Evolutionary conservation across 2,888 invertebrate species (phyloP).

Genomic region (Cybosia mesomella): DNA sequence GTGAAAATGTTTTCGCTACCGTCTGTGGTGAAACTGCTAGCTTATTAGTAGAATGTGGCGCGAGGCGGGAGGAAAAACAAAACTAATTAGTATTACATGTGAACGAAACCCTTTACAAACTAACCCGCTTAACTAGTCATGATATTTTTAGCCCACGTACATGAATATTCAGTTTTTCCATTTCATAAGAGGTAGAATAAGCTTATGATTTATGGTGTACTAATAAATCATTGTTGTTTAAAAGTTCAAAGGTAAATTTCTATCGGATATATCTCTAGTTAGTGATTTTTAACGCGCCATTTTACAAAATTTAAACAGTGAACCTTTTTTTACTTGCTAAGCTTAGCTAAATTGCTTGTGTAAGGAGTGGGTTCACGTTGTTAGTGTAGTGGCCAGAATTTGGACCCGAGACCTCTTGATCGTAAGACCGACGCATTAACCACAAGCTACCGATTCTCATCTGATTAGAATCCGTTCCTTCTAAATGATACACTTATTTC

Average conservation of each 20-base stretch:
- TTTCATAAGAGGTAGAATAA: neutral
- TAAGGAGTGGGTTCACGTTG: too few relatives aligned
- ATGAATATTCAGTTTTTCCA: neutral
- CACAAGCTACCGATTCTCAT: too few relatives aligned
- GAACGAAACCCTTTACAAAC: neutral
- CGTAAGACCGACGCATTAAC: too few relatives aligned
- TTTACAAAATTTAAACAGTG: too few relatives aligned
- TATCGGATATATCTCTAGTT: too few relatives aligned
- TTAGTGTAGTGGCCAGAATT: too few relatives aligned
- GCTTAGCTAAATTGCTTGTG: too few relatives aligned
- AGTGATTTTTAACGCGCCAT: too few relatives aligned
- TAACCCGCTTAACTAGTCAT: neutral
- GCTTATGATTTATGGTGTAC: neutral
- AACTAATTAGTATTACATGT: constrained; percentile 36
- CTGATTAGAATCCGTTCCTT: neutral
- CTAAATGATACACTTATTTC: neutral
- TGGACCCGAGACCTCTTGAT: too few relatives aligned
- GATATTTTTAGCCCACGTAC: neutral
- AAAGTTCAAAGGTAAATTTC: too few relatives aligned
- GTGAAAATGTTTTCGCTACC: neutral
- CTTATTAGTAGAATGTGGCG: constrained; percentile 31
- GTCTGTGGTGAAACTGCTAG: constrained; percentile 17
- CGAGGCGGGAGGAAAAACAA: constrained; percentile 33
- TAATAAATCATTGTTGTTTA: neutral
- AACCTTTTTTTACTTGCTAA: too few relatives aligned